These are phyloP conservation scores for Zootoca vivipara DNA, from an alignment of 2,113 vertebrate species.

Conservation along the genomic window DNA sequence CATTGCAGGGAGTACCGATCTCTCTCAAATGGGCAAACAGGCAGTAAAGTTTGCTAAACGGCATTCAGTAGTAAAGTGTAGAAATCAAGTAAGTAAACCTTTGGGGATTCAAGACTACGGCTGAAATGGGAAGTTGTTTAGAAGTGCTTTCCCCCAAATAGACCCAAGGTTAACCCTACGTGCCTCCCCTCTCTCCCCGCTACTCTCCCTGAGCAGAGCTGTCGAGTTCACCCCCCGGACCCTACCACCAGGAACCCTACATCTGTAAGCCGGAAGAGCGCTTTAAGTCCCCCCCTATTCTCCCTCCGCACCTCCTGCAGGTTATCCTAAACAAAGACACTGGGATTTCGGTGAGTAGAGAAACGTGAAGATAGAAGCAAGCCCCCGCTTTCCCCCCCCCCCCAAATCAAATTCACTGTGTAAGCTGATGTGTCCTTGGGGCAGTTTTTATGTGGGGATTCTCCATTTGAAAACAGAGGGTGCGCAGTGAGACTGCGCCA, in stretches of 20 bases:
- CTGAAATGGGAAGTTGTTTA: neutral
- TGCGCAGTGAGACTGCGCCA: neutral
- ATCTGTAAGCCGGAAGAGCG: conserved; percentile 86
- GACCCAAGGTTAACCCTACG: conserved; percentile 14
- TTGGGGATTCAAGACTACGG: too few species aligned
- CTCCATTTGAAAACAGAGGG: too few species aligned
- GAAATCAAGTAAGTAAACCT: too few species aligned
- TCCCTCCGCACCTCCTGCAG: conserved; percentile 95
- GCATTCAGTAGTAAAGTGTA: too few species aligned
- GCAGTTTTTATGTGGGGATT: neutral
- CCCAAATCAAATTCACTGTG: neutral
- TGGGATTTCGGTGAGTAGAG: conserved; percentile 88
- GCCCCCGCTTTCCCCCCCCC: too few species aligned
- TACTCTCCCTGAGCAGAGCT: conserved; percentile 78
- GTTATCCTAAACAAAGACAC: conserved; percentile 99
- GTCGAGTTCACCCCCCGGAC: conserved; percentile 95
- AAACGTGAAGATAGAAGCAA: neutral
- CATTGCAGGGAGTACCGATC: too few species aligned
- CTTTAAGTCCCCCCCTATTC: conserved; percentile 89
- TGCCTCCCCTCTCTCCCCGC: neutral
- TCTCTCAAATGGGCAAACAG: too few species aligned
- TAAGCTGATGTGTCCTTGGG: neutral
- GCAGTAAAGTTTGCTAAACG: too few species aligned
- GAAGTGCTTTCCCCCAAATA: neutral
- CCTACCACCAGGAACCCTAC: conserved; percentile 93